These are phyloP conservation scores for Macrostomum lignano DNA, from an alignment of 1,140 invertebrate genomes.

Conservation along the genomic window DNA sequence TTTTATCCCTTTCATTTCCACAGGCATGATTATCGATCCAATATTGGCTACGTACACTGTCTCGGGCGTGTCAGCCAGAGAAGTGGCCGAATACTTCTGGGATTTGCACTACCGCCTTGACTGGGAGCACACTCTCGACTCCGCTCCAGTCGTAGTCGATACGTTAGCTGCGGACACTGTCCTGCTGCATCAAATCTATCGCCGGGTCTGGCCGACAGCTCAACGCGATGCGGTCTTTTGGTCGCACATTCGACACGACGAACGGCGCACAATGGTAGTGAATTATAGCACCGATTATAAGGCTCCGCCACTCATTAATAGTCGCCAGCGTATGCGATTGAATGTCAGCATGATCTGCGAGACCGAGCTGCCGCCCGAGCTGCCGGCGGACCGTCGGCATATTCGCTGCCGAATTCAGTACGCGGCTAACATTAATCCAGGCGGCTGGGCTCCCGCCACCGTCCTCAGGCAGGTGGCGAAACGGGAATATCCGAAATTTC, in stretches of 20 bases:
- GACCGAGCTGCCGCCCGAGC: too few relatives aligned
- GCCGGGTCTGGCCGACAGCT: slow-evolving; percentile 88
- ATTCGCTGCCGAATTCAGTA: slow-evolving; percentile 8
- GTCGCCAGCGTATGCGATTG: too few relatives aligned
- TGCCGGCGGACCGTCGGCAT: too few relatives aligned
- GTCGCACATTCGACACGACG: slow-evolving; percentile 54
- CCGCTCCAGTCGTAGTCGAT: slow-evolving; percentile 3
- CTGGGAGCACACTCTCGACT: slow-evolving; percentile 41
- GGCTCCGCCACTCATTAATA: too few relatives aligned
- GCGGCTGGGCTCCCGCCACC: slow-evolving; percentile 47
- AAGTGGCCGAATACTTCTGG: slow-evolving; percentile 92
- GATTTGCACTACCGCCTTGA: slow-evolving; percentile 75
- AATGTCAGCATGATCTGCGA: too few relatives aligned
- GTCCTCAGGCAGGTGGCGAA: slow-evolving; percentile 84
- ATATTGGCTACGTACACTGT: too few relatives aligned
- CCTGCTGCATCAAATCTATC: slow-evolving; percentile 43
- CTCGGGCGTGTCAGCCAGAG: slow-evolving; percentile 74
- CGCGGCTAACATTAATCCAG: slow-evolving; percentile 46
- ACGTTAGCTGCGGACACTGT: slow-evolving; percentile 36
- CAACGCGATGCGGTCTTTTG: slow-evolving; percentile 91
- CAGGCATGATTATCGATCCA: too few relatives aligned
- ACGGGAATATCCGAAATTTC: slow-evolving; percentile 90
- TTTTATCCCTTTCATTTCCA: too few relatives aligned
- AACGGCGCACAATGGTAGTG: too few relatives aligned
- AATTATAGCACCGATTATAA: too few relatives aligned